These are phyloP conservation scores for Cabera pusaria DNA, from an alignment of 2,888 invertebrate species.

Conservation along the genomic window DNA sequence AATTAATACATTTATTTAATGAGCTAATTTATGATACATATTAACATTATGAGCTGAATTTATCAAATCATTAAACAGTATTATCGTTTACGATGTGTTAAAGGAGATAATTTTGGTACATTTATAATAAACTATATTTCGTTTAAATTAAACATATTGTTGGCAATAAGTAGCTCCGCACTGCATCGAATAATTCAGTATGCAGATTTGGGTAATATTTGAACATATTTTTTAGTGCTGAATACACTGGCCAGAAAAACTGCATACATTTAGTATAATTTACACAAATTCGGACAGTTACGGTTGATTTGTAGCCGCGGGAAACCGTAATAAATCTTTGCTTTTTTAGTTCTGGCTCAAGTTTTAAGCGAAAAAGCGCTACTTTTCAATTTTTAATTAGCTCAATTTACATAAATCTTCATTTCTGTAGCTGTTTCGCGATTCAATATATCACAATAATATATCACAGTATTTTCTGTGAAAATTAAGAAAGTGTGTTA, in stretches of 20 bases:
- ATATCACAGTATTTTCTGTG: no score
- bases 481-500: no score
- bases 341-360: slow-evolving; percentile 40
- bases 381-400: background rate
- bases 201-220: slow-evolving; percentile 26
- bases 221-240: slow-evolving; percentile 45
- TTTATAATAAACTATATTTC: no score
- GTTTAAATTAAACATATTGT: background rate
- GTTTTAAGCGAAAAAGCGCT: slow-evolving; percentile 13
- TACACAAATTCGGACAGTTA: slow-evolving; percentile 64
- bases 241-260: slow-evolving; percentile 48
- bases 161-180: slow-evolving; percentile 3
- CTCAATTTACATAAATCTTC: no score
- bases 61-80: no score
- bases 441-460: no score
- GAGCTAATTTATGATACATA: no score
- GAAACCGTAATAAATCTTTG: slow-evolving; percentile 68
- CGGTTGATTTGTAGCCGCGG: slow-evolving; percentile 67
- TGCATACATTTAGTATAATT: slow-evolving; percentile 51
- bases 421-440: no score
- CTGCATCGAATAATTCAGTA: slow-evolving; percentile 22
- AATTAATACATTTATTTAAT: no score
- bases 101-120: no score
- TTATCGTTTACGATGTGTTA: no score
- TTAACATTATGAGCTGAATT: no score